Conservation (phyloP, 1,140 invertebrate genomes). For the Ceratina japonica region DNA sequence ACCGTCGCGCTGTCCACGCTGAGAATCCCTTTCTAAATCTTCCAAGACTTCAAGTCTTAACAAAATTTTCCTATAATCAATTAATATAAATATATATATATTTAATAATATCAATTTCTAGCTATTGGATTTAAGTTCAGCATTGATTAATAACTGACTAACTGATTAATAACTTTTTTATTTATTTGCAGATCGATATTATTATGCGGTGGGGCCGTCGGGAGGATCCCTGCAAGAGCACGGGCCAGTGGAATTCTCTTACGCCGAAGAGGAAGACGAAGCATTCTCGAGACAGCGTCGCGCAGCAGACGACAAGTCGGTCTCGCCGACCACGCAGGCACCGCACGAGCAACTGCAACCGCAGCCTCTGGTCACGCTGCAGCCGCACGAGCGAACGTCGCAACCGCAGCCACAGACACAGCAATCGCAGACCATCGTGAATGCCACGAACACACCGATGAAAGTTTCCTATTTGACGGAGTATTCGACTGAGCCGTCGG, state of each 20-base stretch:
- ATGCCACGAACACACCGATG: neutral
- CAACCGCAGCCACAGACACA: conserved; percentile 6
- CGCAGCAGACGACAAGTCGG: neutral
- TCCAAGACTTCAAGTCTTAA: neutral
- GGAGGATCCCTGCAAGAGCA: conserved; percentile 12
- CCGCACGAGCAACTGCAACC: neutral
- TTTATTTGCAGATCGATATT: conserved; percentile 1
- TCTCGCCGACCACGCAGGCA: conserved; percentile 2
- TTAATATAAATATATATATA: too few species aligned
- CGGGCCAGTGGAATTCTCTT: neutral
- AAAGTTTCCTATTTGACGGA: conserved; percentile 53
- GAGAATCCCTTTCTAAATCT: too few species aligned
- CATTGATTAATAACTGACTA: neutral
- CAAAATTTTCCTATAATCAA: neutral
- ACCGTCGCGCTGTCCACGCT: neutral
- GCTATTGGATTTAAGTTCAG: neutral
- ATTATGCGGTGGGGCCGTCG: neutral
- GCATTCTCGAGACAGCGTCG: conserved; percentile 47
- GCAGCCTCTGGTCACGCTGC: neutral
- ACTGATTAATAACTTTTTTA: too few species aligned
- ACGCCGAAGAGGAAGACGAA: neutral
- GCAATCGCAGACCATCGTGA: conserved; percentile 1
- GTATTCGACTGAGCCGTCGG: conserved; percentile 38
- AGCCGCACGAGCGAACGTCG: neutral
- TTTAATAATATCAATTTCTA: neutral